phyloP scores from a whole-genome alignment of 1,140 invertebrate species.

The Caenorhabditis brenneri region DNA sequence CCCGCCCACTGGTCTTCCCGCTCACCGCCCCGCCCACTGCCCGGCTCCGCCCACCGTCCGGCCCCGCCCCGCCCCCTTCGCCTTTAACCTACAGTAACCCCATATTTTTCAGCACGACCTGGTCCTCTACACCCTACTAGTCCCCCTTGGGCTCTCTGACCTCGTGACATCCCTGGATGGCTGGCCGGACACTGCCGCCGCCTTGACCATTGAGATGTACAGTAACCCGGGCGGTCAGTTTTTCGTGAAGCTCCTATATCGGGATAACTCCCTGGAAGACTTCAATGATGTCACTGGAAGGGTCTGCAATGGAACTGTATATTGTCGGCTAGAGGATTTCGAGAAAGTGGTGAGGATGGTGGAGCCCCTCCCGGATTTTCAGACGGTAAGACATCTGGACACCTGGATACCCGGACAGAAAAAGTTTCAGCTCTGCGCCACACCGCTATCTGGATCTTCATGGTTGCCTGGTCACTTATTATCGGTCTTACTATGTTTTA shows the following conservation, averaged over 20 bases:
- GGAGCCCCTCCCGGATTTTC: background rate
- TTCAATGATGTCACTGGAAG: background rate
- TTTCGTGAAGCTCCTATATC: background rate
- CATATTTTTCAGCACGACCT: constrained; percentile 20
- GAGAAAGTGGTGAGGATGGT: background rate
- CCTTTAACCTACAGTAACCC: too few species aligned
- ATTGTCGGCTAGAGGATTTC: background rate
- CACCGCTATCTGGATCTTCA: background rate
- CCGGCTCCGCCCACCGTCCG: too few species aligned
- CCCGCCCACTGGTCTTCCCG: too few species aligned
- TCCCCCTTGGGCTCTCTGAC: background rate
- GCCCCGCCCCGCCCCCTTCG: too few species aligned
- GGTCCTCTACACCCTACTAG: background rate
- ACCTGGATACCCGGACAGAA: background rate
- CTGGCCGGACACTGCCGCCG: background rate
- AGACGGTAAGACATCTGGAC: background rate
- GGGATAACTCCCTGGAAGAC: background rate
- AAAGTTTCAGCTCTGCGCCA: constrained; percentile 17
- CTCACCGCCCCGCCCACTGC: too few species aligned
- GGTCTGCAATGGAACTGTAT: background rate
- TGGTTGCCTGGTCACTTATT: too few species aligned
- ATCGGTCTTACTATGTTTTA: too few species aligned
- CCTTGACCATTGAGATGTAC: background rate
- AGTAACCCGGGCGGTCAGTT: background rate
- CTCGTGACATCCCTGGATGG: background rate